phyloP scores from a whole-genome alignment of 2,888 invertebrate species.

The Steinernema hermaphroditum region DNA sequence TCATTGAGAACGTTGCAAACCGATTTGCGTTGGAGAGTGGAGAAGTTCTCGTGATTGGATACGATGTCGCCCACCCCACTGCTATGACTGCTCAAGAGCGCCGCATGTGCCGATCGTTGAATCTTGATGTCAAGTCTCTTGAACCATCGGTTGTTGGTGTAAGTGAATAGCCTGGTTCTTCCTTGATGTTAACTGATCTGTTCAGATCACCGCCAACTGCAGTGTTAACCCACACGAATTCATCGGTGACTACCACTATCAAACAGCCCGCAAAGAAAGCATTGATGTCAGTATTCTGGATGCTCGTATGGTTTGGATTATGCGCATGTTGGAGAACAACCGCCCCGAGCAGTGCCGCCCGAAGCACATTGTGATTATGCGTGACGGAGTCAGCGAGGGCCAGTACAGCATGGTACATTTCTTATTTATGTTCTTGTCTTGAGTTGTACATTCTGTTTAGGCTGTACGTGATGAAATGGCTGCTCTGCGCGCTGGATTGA shows the following conservation, averaged over 20 bases:
- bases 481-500: slow-evolving; percentile 35
- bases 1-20: slow-evolving; percentile 26
- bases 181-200: neutral
- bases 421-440: neutral
- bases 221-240: slow-evolving; percentile 34
- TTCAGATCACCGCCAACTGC: slow-evolving; percentile 40
- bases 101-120: slow-evolving; percentile 22
- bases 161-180: neutral
- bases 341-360: slow-evolving; percentile 36
- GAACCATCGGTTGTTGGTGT: slow-evolving; percentile 46
- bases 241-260: slow-evolving; percentile 46
- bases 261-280: slow-evolving; percentile 31
- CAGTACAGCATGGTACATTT: slow-evolving; percentile 40
- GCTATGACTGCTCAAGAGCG: slow-evolving; percentile 32
- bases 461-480: slow-evolving; percentile 35
- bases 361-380: slow-evolving; percentile 36
- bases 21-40: slow-evolving; percentile 7
- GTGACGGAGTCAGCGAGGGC: slow-evolving; percentile 45
- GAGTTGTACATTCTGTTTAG: slow-evolving; percentile 29
- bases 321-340: slow-evolving; percentile 33
- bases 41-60: slow-evolving; percentile 42
- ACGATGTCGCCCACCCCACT: slow-evolving; percentile 45
- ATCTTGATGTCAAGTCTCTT: slow-evolving; percentile 34
- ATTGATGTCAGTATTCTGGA: slow-evolving; percentile 27
- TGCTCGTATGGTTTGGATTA: slow-evolving; percentile 33